Evolutionary conservation across 2,797 vertebrate species (phyloP).

Genomic region (Amblyraja radiata): DNA sequence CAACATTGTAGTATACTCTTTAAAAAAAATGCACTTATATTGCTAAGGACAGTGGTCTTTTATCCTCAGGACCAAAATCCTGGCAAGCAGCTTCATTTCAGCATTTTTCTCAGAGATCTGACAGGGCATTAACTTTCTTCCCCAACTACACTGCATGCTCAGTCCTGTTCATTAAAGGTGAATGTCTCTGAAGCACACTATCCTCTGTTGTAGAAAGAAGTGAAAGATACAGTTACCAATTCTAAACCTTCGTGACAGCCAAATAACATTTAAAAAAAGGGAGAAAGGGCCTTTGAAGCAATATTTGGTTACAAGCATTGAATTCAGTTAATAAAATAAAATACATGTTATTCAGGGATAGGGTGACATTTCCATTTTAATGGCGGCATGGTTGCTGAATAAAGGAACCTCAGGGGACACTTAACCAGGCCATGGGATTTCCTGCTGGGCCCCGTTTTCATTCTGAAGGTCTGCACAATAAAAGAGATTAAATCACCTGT

Average conservation of each 20-base stretch:
- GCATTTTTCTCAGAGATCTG: constrained; percentile 36
- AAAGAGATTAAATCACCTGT: constrained; percentile 38
- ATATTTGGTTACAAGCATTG: constrained; percentile 37
- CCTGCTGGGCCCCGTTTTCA: constrained; percentile 34
- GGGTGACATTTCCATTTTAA: constrained; percentile 37
- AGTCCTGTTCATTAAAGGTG: constrained; percentile 37
- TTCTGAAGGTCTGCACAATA: constrained; percentile 28
- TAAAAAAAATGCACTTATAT: not conserved
- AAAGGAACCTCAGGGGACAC: constrained; percentile 34
- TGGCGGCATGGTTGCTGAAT: constrained; percentile 34
- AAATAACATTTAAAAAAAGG: constrained; percentile 27
- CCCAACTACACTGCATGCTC: constrained; percentile 28
- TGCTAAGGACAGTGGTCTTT: constrained; percentile 35
- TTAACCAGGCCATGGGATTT: constrained; percentile 38
- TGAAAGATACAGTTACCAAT: constrained; percentile 34
- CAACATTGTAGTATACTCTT: not conserved
- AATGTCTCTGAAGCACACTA: constrained; percentile 29
- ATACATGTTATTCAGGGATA: constrained; percentile 38
- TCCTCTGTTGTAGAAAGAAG: constrained; percentile 34
- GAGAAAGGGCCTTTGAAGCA: constrained; percentile 35
- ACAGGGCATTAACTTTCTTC: constrained; percentile 36
- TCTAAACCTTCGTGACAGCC: constrained; percentile 36
- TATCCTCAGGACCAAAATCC: constrained; percentile 32
- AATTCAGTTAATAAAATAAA: constrained; percentile 39
- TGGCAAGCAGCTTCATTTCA: constrained; percentile 35